These are phyloP conservation scores for Poeciliopsis prolifica DNA, from an alignment of 2,113 vertebrate genomes.

Conservation along the genomic window DNA sequence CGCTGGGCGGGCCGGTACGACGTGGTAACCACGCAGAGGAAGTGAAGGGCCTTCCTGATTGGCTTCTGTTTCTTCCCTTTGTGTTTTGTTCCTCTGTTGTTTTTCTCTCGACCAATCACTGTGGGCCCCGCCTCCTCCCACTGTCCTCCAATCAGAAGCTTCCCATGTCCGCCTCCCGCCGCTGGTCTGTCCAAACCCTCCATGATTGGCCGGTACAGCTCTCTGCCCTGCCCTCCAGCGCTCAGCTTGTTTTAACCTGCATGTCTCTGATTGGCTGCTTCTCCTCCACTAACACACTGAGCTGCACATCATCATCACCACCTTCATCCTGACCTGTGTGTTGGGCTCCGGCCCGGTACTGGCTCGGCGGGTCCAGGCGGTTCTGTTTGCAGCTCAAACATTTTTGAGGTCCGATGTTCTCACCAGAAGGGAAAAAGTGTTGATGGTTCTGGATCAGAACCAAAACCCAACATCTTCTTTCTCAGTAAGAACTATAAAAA, in stretches of 20 bases:
- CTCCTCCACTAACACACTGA: conserved; percentile 30
- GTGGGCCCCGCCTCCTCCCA: conserved; percentile 81
- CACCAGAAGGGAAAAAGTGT: background rate
- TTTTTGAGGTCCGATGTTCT: too few relatives aligned
- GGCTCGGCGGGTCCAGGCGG: background rate
- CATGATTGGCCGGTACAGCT: conserved; percentile 94
- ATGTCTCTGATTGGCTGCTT: conserved; percentile 44
- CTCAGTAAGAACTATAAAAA: background rate
- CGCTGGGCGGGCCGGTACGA: too few relatives aligned
- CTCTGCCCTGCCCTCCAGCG: background rate
- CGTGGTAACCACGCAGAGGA: background rate
- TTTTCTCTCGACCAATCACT: conserved; percentile 48
- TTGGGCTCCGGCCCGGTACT: background rate
- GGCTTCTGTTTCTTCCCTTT: conserved; percentile 29
- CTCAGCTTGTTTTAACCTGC: conserved; percentile 20
- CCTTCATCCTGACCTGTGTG: background rate
- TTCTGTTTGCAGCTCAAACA: background rate
- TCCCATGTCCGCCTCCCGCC: conserved; percentile 90
- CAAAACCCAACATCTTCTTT: background rate
- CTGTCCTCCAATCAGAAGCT: conserved; percentile 87
- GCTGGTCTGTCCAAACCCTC: conserved; percentile 98
- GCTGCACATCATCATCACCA: background rate
- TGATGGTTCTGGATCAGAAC: background rate
- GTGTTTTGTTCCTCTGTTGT: conserved; percentile 5
- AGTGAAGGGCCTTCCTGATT: conserved; percentile 20